A percentile compares a stretch with the other conserved stretches of the same genome.
These are phyloP conservation scores for Itoplectis maculator DNA, from an alignment of 2,888 invertebrate species.

Conservation along the genomic window DNA sequence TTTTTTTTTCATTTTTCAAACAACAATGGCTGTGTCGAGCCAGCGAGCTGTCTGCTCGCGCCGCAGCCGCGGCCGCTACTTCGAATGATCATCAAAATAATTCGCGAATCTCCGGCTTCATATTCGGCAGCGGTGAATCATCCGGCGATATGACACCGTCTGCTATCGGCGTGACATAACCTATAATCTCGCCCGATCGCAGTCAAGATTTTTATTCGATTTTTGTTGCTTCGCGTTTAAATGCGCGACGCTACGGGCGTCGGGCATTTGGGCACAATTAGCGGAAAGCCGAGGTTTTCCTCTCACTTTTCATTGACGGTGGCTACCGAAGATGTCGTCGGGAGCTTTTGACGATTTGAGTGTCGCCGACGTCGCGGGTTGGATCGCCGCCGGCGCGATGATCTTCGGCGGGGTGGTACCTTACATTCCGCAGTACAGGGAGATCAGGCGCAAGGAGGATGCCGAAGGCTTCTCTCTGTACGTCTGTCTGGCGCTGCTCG, in stretches of 20 bases:
- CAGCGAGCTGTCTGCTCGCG: not conserved
- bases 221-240: not conserved
- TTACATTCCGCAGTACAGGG: conserved; percentile 97
- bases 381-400: conserved; percentile 95
- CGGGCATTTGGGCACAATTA: not conserved
- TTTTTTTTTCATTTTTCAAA: too few relatives aligned
- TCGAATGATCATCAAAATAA: conserved; percentile 23
- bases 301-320: too few relatives aligned
- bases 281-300: conserved; percentile 2
- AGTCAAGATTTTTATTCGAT: not conserved
- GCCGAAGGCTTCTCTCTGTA: conserved; percentile 98
- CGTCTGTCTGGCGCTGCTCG: conserved; percentile 96
- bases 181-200: not conserved
- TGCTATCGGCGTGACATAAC: conserved; percentile 55
- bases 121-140: not conserved
- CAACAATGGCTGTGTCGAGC: conserved; percentile 31
- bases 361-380: conserved; percentile 91
- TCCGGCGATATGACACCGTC: conserved; percentile 54
- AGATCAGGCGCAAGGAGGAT: conserved; percentile 95
- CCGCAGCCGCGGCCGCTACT: not conserved
- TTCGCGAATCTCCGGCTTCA: not conserved
- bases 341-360: conserved; percentile 86
- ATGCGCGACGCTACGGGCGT: not conserved
- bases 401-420: conserved; percentile 98
- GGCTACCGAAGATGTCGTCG: conserved; percentile 71